These are phyloP conservation scores for Agriopis aurantiaria DNA, from an alignment of 2,888 invertebrate species.

Conservation along the genomic window DNA sequence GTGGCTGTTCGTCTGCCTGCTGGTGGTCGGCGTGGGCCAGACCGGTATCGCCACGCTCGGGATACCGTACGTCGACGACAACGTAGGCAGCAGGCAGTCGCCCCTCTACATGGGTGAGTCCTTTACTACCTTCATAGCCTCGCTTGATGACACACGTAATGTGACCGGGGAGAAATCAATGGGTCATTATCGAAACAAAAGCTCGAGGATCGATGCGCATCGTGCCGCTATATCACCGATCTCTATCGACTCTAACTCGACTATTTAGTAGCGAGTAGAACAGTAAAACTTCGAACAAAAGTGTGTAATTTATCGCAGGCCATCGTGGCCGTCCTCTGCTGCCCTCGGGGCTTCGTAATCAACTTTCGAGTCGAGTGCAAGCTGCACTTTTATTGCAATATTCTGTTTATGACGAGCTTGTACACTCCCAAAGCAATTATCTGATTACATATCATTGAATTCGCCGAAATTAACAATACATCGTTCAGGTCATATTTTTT, in stretches of 20 bases:
- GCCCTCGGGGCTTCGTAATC: conserved; percentile 63
- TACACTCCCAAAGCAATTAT: conserved; percentile 42
- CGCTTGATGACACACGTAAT: background rate
- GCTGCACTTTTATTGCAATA: conserved; percentile 50
- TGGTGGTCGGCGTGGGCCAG: conserved; percentile 96
- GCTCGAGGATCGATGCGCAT: conserved; percentile 33
- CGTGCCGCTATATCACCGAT: conserved; percentile 5
- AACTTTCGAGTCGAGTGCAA: conserved; percentile 52
- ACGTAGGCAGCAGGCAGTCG: conserved; percentile 96
- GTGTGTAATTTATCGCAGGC: conserved; percentile 62
- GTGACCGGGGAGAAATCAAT: conserved; percentile 6
- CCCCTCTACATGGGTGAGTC: conserved; percentile 95
- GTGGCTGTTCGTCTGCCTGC: conserved; percentile 94
- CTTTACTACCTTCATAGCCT: conserved; percentile 5
- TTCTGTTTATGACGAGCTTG: conserved; percentile 35
- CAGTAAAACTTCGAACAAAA: conserved; percentile 58
- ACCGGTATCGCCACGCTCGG: conserved; percentile 97
- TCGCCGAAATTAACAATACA: conserved; percentile 41
- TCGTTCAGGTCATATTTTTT: conserved; percentile 31
- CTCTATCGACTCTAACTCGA: background rate
- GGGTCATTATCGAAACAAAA: conserved; percentile 42
- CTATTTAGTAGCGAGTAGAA: conserved; percentile 47
- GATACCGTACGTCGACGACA: conserved; percentile 97
- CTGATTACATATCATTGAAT: conserved; percentile 44
- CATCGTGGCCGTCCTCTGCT: conserved; percentile 51